Percentiles rank a stretch among this genome's conserved stretches.
phyloP scores from a whole-genome alignment of 2,888 invertebrate genomes.

The Gibbula magus region DNA sequence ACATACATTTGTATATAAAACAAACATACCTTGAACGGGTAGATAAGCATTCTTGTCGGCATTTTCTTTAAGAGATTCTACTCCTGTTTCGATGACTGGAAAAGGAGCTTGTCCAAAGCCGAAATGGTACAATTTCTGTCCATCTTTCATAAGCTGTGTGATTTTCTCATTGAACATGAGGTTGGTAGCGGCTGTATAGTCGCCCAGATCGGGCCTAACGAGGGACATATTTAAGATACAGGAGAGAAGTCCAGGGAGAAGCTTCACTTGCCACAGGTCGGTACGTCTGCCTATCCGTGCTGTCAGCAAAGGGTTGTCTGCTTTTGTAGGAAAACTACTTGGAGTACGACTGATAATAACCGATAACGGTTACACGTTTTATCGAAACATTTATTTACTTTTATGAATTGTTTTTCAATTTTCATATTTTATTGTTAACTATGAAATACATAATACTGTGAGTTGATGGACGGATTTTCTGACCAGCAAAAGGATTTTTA shows the following conservation, averaged over 20 bases:
- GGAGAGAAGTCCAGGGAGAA: neutral
- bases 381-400: no score
- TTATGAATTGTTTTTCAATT: no score
- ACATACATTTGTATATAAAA: neutral
- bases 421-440: no score
- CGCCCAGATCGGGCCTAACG: constrained; percentile 41
- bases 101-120: constrained; percentile 75
- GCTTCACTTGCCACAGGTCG: no score
- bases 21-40: constrained; percentile 64
- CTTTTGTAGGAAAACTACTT: neutral
- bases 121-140: constrained; percentile 68
- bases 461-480: no score
- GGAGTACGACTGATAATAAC: no score
- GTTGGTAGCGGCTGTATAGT: constrained; percentile 63
- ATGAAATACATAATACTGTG: no score
- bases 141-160: constrained; percentile 58
- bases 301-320: neutral
- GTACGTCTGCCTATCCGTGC: neutral
- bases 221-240: neutral
- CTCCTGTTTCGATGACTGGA: constrained; percentile 68
- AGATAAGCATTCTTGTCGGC: constrained; percentile 69
- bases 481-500: no score
- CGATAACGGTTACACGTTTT: no score
- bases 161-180: constrained; percentile 66
- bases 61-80: constrained; percentile 61